phyloP scores from a whole-genome alignment of 2,888 invertebrate genomes.

The Nomada fucata region DNA sequence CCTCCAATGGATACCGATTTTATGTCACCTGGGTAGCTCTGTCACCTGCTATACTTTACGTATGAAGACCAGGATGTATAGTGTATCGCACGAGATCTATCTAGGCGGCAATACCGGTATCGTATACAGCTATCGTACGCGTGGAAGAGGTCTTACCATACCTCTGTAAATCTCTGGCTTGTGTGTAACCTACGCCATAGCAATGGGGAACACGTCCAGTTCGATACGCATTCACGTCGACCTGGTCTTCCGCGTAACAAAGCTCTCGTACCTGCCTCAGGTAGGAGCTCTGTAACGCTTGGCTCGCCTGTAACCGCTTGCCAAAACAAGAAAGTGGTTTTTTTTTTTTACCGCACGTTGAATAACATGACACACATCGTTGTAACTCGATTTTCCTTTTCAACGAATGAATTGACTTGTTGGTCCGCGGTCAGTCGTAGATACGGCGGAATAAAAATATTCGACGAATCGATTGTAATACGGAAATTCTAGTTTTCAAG shows the following conservation, averaged over 20 bases:
- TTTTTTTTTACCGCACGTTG: conserved; percentile 38
- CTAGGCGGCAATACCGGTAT: no score
- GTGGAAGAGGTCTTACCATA: conserved; percentile 9
- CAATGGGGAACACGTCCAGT: conserved; percentile 16
- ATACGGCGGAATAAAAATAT: conserved; percentile 16
- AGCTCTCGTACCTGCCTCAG: conserved; percentile 33
- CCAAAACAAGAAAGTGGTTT: conserved; percentile 52
- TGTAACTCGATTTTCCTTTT: conserved; percentile 56
- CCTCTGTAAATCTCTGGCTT: conserved; percentile 7
- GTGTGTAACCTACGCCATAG: conserved; percentile 5
- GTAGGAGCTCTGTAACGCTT: conserved; percentile 42
- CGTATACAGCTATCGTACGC: conserved; percentile 10
- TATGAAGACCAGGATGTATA: no score
- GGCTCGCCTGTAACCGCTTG: conserved; percentile 35
- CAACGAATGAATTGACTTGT: conserved; percentile 6
- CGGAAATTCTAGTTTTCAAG: neutral
- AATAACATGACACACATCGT: conserved; percentile 54
- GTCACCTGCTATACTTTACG: no score
- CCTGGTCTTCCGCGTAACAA: conserved; percentile 48
- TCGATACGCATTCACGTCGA: conserved; percentile 29
- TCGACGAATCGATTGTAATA: neutral
- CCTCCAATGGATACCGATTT: no score
- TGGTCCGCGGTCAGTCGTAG: neutral
- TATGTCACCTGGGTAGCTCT: no score
- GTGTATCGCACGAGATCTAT: no score